Conservation (phyloP, 2,888 invertebrate species). For the Dolomedes plantarius region DNA sequence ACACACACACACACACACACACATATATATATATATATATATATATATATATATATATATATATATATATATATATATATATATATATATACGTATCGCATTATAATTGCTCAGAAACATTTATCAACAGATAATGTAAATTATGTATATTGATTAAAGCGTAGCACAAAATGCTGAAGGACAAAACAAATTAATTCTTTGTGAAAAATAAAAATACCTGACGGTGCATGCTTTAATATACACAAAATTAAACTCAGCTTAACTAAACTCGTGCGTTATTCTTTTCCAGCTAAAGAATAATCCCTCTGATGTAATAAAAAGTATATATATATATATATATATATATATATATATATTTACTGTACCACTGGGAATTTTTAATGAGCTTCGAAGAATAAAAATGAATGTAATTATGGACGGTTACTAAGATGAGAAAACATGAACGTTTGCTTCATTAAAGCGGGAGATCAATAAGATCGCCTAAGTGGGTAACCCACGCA, state of each 20-base stretch:
- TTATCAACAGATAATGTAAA: too few species aligned
- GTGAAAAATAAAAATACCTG: too few species aligned
- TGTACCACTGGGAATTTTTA: neutral
- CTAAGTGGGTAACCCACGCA: slow-evolving; percentile 25
- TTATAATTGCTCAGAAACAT: too few species aligned
- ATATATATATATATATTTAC: neutral
- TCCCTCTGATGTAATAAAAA: neutral
- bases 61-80: too few species aligned
- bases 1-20: too few species aligned
- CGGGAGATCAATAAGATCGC: neutral
- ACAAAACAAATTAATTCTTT: too few species aligned
- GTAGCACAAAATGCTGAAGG: too few species aligned
- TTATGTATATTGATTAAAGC: too few species aligned
- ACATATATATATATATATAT: too few species aligned
- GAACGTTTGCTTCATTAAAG: slow-evolving; percentile 17
- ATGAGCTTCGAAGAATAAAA: neutral
- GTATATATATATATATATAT: neutral
- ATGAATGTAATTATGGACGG: slow-evolving; percentile 6
- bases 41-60: too few species aligned
- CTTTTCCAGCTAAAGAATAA: neutral
- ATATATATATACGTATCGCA: too few species aligned
- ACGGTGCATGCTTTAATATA: too few species aligned
- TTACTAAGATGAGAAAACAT: slow-evolving; percentile 10
- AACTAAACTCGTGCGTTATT: neutral
- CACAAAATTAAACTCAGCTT: neutral